phyloP scores from a whole-genome alignment of 2,888 invertebrate species.

The Hartigia nigra region DNA sequence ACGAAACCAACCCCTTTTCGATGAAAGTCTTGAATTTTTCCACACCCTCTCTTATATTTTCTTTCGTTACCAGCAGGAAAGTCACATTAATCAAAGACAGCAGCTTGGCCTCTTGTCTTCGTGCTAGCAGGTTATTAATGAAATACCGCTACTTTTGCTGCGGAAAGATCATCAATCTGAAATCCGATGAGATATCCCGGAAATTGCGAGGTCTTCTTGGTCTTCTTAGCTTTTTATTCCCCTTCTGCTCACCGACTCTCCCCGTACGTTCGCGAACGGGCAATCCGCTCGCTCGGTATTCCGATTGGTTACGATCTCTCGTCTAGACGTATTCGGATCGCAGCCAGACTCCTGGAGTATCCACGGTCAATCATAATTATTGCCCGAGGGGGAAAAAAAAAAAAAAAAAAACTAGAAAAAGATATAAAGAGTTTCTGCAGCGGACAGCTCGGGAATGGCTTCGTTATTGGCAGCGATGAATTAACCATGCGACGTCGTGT shows the following conservation, averaged over 20 bases:
- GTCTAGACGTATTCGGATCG: neutral
- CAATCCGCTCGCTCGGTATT: neutral
- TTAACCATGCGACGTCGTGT: neutral
- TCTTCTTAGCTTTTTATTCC: neutral
- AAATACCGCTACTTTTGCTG: neutral
- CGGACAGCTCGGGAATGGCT: neutral
- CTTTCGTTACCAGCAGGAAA: neutral
- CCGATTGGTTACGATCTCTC: neutral
- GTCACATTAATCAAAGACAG: neutral
- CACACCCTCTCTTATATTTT: neutral
- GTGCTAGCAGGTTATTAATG: neutral
- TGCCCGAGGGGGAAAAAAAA: neutral
- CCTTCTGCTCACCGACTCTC: neutral
- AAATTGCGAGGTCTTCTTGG: neutral
- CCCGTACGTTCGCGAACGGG: neutral
- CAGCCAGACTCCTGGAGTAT: neutral
- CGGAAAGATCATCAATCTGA: neutral
- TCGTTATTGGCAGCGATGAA: neutral
- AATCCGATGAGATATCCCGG: neutral
- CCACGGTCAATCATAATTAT: neutral
- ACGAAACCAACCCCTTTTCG: neutral
- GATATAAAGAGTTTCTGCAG: neutral
- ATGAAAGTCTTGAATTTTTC: neutral
- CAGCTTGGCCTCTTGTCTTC: conserved; percentile 1
- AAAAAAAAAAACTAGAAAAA: too few species aligned